phyloP scores from a whole-genome alignment of 2,888 invertebrate genomes.

The Pediacus dermestoides region DNA sequence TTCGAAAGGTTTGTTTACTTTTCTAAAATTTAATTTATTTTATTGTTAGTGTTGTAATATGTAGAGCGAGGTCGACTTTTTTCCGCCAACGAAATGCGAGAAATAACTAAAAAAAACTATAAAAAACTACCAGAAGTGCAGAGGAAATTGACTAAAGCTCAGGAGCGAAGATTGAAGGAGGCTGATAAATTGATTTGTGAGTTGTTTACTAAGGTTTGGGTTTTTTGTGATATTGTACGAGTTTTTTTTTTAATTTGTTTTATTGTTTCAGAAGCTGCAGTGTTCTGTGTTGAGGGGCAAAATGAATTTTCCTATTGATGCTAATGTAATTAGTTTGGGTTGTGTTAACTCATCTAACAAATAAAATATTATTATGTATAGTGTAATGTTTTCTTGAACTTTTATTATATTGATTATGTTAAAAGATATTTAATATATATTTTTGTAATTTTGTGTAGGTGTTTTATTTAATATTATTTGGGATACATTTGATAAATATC shows the following conservation, averaged over 20 bases:
- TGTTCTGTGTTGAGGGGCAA: slow-evolving; percentile 63
- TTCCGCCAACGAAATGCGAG: slow-evolving; percentile 55
- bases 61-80: slow-evolving; percentile 29
- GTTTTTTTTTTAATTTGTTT: not conserved
- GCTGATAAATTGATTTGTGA: slow-evolving; percentile 73
- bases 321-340: slow-evolving; percentile 54
- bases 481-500: too few species aligned
- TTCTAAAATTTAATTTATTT: slow-evolving; percentile 1
- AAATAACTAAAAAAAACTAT: slow-evolving; percentile 61
- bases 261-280: slow-evolving; percentile 61
- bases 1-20: slow-evolving; percentile 1
- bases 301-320: slow-evolving; percentile 63
- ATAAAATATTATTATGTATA: too few species aligned
- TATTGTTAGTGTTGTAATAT: slow-evolving; percentile 16
- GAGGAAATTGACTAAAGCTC: slow-evolving; percentile 60
- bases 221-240: not conserved
- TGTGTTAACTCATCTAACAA: too few species aligned
- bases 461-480: too few species aligned
- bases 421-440: too few species aligned
- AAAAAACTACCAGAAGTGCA: slow-evolving; percentile 69
- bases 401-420: too few species aligned
- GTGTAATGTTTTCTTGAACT: too few species aligned
- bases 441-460: too few species aligned
- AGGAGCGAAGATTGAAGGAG: slow-evolving; percentile 53
- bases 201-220: slow-evolving; percentile 68